phyloP scores from a whole-genome alignment of 2,888 invertebrate species.

The Andrena dorsata region DNA sequence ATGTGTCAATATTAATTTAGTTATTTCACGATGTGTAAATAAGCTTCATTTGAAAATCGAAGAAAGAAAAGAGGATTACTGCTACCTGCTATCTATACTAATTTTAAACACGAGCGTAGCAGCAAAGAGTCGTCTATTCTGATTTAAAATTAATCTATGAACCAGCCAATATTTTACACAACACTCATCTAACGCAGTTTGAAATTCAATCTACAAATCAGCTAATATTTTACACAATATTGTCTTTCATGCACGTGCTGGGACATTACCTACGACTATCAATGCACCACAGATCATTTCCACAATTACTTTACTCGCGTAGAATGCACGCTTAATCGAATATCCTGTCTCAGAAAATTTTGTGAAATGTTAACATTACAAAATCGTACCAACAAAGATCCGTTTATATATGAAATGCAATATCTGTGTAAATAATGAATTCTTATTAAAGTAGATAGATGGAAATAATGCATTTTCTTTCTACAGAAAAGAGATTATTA shows the following conservation, averaged over 20 bases:
- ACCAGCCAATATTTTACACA: neutral
- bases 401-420: neutral
- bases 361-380: neutral
- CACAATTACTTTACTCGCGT: neutral
- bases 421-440: neutral
- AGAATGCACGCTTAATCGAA: neutral
- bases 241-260: constrained; percentile 8
- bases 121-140: neutral
- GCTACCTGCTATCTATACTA: neutral
- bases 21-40: neutral
- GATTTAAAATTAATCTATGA: neutral
- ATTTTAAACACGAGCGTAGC: neutral
- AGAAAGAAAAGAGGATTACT: neutral
- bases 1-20: neutral
- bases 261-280: neutral
- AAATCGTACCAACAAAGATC: neutral
- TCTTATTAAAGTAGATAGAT: neutral
- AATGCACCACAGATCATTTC: neutral
- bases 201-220: neutral
- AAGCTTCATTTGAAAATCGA: neutral
- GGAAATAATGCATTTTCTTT: neutral
- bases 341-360: neutral
- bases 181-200: constrained; percentile 14
- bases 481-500: too few relatives aligned
- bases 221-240: constrained; percentile 5